Evolutionary conservation across 2,888 invertebrate genomes (phyloP).

Genomic region (Hipparchia semele): DNA sequence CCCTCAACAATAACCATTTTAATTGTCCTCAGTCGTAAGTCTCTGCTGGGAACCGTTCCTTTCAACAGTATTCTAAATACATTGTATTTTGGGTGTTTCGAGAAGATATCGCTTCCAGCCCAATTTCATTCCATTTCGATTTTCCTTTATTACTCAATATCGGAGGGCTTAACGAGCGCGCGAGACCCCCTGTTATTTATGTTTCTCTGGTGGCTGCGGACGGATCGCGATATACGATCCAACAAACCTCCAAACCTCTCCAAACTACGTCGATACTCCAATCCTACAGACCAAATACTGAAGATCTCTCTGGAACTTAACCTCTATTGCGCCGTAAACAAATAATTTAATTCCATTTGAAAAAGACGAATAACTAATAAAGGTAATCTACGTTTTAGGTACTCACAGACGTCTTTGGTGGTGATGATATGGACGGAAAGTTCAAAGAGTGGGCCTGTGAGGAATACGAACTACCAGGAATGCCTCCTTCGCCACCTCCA

Average conservation of each 20-base stretch:
- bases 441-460: slow-evolving; percentile 83
- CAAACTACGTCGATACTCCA: slow-evolving; percentile 71
- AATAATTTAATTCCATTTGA: neutral
- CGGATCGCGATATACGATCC: slow-evolving; percentile 79
- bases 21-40: slow-evolving; percentile 71
- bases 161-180: slow-evolving; percentile 81
- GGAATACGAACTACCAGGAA: slow-evolving; percentile 89
- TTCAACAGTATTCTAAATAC: slow-evolving; percentile 74
- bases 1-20: slow-evolving; percentile 74
- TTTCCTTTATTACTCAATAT: slow-evolving; percentile 82
- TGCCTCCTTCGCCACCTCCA: slow-evolving; percentile 88
- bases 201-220: slow-evolving; percentile 80
- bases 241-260: slow-evolving; percentile 62
- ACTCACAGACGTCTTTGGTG: slow-evolving; percentile 90
- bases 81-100: slow-evolving; percentile 74
- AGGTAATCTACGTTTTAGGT: slow-evolving; percentile 72
- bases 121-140: slow-evolving; percentile 83
- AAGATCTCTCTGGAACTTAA: slow-evolving; percentile 54
- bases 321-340: neutral
- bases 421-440: slow-evolving; percentile 78
- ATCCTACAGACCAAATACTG: slow-evolving; percentile 55
- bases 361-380: neutral
- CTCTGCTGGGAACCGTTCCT: slow-evolving; percentile 66
- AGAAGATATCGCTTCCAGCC: slow-evolving; percentile 78
- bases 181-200: slow-evolving; percentile 79